These are phyloP conservation scores for Bos indicus DNA, from an alignment of 2,113 vertebrate genomes.

Conservation along the genomic window DNA sequence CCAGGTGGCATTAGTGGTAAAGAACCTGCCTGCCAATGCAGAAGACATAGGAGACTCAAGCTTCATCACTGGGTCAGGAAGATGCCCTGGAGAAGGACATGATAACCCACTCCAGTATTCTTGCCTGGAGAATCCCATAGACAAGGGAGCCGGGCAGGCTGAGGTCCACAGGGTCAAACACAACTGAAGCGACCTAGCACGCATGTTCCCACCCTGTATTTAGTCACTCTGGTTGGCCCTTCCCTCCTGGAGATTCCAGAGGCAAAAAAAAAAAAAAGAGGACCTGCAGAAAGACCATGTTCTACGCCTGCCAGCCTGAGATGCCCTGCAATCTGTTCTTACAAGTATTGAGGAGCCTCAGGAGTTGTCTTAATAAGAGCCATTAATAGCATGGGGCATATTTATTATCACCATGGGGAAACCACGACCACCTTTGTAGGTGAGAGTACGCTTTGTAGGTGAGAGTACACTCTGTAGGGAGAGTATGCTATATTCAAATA, in stretches of 20 bases:
- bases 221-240: not conserved
- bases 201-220: not conserved
- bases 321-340: not conserved
- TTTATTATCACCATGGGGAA: not conserved
- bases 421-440: not conserved
- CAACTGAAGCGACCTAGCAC: not conserved
- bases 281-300: not conserved
- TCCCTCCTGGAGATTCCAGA: not conserved
- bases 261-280: no score
- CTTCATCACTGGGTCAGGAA: not conserved
- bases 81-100: not conserved
- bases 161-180: not conserved
- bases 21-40: not conserved
- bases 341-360: not conserved
- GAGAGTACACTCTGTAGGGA: rapidly evolving
- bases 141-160: not conserved
- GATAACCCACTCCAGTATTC: not conserved
- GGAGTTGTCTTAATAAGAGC: not conserved
- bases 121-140: not conserved
- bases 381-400: not conserved
- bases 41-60: not conserved
- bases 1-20: not conserved
- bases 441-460: not conserved
- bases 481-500: not conserved
- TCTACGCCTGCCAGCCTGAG: not conserved